phyloP scores from a whole-genome alignment of 2,113 vertebrate genomes.

The Arenaria interpres region DNA sequence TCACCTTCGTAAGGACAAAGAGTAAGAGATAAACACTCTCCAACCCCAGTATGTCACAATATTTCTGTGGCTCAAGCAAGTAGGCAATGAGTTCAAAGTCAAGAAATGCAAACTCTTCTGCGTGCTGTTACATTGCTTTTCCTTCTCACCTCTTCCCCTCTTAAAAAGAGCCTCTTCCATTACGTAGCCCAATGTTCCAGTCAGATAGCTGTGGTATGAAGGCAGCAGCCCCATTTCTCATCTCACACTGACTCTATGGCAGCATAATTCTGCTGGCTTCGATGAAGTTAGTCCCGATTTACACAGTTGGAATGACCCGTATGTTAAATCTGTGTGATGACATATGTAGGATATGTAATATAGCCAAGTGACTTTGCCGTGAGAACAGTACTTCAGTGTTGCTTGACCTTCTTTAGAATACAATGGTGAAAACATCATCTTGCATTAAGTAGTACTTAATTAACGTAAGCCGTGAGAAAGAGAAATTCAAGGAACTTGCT shows the following conservation, averaged over 20 bases:
- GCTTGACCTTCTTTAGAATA: background rate
- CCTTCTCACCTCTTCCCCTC: background rate
- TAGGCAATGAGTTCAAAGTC: background rate
- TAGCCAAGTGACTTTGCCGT: background rate
- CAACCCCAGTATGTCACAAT: background rate
- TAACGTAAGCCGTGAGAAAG: background rate
- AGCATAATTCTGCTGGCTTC: background rate
- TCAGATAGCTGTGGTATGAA: background rate
- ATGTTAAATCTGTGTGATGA: background rate
- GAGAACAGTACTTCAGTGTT: background rate
- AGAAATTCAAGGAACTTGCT: background rate
- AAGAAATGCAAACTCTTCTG: background rate
- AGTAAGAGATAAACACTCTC: background rate
- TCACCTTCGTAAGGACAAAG: background rate
- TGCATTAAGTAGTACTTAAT: background rate
- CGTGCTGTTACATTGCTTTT: background rate
- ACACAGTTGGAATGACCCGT: background rate
- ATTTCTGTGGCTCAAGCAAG: background rate
- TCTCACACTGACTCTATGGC: background rate
- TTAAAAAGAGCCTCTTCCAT: background rate
- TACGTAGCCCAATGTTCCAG: background rate
- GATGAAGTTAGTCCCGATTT: fast-evolving
- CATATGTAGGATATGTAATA: background rate
- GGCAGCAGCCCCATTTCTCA: background rate
- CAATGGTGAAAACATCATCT: background rate